These are phyloP conservation scores for Phenganax marumi DNA, from an alignment of 92 coral and sea anemone species.

Conservation along the genomic window DNA sequence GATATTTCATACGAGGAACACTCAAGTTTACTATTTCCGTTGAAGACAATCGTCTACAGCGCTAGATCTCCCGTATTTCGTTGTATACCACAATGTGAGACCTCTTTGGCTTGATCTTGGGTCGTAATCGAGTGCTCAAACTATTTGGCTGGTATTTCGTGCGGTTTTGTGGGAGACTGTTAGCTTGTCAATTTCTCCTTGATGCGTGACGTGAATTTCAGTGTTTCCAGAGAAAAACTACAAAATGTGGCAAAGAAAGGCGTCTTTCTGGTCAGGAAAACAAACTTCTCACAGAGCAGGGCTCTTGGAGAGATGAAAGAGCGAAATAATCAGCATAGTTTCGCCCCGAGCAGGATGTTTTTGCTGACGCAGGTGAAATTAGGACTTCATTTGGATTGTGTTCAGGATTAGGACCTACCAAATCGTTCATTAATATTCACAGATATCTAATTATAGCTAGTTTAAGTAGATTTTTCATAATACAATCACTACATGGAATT, in stretches of 20 bases:
- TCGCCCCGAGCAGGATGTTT: neutral
- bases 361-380: neutral
- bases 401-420: too few species aligned
- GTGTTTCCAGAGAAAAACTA: constrained; percentile 34
- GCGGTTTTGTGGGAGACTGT: neutral
- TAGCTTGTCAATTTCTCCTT: neutral
- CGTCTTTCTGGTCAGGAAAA: constrained; percentile 6
- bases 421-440: too few species aligned
- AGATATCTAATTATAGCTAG: too few species aligned
- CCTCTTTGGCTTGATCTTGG: too few species aligned
- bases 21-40: constrained; percentile 11
- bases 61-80: neutral
- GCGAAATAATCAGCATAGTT: neutral
- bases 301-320: constrained; percentile 16
- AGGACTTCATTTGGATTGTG: too few species aligned
- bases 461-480: too few species aligned
- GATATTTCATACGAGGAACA: neutral
- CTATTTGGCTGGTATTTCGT: neutral
- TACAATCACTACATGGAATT: too few species aligned
- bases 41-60: neutral
- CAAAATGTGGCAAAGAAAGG: constrained; percentile 26
- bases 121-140: neutral
- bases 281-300: neutral
- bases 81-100: neutral
- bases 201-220: constrained; percentile 22